Conservation (phyloP, 2,888 invertebrate genomes). For the Pristionchus mayeri region DNA sequence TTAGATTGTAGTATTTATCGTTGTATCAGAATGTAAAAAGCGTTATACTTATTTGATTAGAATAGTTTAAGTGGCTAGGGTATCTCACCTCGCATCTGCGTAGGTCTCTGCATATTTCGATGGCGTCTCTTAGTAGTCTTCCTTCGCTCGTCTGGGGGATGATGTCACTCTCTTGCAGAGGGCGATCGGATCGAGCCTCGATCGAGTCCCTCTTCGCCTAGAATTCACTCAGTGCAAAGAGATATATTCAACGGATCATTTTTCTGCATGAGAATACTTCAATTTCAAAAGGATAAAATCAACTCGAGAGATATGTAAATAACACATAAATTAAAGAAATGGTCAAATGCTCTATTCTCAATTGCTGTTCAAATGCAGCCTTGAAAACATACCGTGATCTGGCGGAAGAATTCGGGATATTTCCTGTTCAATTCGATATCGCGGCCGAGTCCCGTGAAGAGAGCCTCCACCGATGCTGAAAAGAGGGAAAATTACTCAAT, state of each 20-base stretch:
- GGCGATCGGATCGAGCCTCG: neutral
- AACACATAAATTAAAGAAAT: too few species aligned
- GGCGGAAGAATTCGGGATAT: constrained; percentile 42
- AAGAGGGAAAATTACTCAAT: too few species aligned
- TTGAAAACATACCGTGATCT: neutral
- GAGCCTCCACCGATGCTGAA: neutral
- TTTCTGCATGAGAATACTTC: too few species aligned
- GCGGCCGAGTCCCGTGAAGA: constrained; percentile 39
- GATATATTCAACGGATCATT: neutral
- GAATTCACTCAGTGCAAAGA: neutral
- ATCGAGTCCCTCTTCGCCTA: neutral
- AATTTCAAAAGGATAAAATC: too few species aligned
- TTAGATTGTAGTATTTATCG: too few species aligned
- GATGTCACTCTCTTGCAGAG: constrained; percentile 20
- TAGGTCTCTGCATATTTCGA: constrained; percentile 44
- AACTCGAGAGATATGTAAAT: too few species aligned
- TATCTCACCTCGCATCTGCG: constrained; percentile 7
- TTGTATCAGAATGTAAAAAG: too few species aligned
- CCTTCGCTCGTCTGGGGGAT: constrained; percentile 17
- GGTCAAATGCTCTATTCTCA: too few species aligned
- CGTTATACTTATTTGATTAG: neutral
- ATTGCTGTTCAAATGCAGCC: too few species aligned
- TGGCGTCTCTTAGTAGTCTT: constrained; percentile 25
- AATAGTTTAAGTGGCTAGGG: neutral
- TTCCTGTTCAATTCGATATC: constrained; percentile 26